These are phyloP conservation scores for Anas bahamensis DNA, from an alignment of 2,797 vertebrate genomes.

Conservation along the genomic window DNA sequence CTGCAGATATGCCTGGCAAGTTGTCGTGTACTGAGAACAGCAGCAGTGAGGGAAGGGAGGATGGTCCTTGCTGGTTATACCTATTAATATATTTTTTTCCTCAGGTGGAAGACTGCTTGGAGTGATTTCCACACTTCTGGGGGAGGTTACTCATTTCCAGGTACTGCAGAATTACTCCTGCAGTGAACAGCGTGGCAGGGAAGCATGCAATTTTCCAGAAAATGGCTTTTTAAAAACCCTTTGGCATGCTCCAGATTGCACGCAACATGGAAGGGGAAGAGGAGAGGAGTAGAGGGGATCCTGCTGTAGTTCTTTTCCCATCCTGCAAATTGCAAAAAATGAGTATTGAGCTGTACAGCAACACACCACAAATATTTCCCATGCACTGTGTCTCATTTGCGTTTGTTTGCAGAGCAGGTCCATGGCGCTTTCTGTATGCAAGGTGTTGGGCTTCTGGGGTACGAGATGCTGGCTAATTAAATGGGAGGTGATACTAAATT, in stretches of 20 bases:
- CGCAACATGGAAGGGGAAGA: not conserved
- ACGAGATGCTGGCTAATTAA: not conserved
- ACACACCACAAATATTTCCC: not conserved
- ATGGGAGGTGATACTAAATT: not conserved
- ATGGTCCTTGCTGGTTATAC: not conserved
- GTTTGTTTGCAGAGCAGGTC: not conserved
- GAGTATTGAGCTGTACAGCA: not conserved
- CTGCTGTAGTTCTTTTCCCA: not conserved
- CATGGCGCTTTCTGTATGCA: not conserved
- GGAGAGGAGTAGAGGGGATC: not conserved
- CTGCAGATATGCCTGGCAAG: not conserved
- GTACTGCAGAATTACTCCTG: not conserved
- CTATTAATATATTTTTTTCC: not conserved
- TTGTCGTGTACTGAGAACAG: not conserved
- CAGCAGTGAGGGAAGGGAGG: not conserved
- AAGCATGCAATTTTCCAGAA: not conserved
- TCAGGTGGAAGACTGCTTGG: not conserved
- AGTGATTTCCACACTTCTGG: not conserved
- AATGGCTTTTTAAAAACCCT: not conserved
- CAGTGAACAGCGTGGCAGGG: not conserved
- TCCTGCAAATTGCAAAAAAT: not conserved
- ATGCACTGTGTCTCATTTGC: not conserved
- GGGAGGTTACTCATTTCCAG: not conserved
- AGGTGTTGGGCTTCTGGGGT: not conserved
- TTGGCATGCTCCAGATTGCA: not conserved